These are phyloP conservation scores for Gobio occitaniae DNA, from an alignment of 2,797 vertebrate species.

Conservation along the genomic window DNA sequence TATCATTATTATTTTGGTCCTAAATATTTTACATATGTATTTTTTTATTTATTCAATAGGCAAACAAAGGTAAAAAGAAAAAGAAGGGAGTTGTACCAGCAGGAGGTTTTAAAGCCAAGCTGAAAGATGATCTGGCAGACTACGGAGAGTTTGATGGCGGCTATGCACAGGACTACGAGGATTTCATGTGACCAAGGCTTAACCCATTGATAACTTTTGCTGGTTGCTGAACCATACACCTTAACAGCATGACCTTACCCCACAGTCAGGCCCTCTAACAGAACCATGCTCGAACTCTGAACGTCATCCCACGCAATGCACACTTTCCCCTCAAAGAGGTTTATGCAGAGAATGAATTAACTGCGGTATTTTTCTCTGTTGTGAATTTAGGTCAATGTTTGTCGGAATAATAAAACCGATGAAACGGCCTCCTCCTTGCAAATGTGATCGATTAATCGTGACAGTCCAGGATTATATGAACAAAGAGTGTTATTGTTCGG, in stretches of 20 bases:
- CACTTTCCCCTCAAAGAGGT: constrained; percentile 56
- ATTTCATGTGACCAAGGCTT: constrained; percentile 87
- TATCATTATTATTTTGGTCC: neutral
- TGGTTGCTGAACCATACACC: constrained; percentile 74
- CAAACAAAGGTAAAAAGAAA: constrained; percentile 91
- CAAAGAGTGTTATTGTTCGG: constrained; percentile 55
- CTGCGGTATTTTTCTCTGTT: constrained; percentile 34
- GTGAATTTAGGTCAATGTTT: constrained; percentile 47
- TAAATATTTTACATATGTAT: neutral
- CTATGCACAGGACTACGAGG: constrained; percentile 88
- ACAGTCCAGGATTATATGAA: constrained; percentile 20
- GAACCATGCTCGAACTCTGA: constrained; percentile 78
- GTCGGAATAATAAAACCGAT: constrained; percentile 36
- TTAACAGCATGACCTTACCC: constrained; percentile 82
- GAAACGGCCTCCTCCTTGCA: constrained; percentile 18
- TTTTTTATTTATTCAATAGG: constrained; percentile 63
- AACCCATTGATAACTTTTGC: constrained; percentile 56
- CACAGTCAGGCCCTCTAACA: constrained; percentile 83
- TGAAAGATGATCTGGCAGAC: constrained; percentile 89
- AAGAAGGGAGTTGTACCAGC: constrained; percentile 87
- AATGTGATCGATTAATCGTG: constrained; percentile 39
- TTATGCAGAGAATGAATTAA: constrained; percentile 51
- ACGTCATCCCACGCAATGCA: constrained; percentile 57
- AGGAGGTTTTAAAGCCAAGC: constrained; percentile 87
- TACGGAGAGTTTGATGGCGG: constrained; percentile 86